Percentiles rank a stretch among this genome's conserved stretches.
Evolutionary conservation across 2,797 vertebrate species (phyloP).

Genomic region (Ciconia nigra): DNA sequence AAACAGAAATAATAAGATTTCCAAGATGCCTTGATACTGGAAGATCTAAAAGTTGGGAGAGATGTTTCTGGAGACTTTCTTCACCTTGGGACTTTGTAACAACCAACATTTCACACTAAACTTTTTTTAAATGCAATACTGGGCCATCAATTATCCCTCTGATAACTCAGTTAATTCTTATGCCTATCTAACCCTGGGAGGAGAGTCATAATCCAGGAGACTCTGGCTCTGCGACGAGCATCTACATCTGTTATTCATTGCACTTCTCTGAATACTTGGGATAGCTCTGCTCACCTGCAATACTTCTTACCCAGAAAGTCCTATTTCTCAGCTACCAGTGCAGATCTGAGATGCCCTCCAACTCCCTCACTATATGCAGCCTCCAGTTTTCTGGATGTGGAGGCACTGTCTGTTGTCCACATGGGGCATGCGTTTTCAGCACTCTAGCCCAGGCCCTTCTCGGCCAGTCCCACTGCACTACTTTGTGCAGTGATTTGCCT

Average conservation of each 20-base stretch:
- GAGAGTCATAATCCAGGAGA: background rate
- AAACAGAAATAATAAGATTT: background rate
- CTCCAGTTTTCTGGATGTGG: background rate
- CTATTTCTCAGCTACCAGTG: background rate
- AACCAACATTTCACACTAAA: background rate
- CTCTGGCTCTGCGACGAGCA: background rate
- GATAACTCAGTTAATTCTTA: background rate
- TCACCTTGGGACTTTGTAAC: background rate
- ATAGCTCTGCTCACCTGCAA: background rate
- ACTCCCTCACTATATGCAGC: background rate
- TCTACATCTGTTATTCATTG: background rate
- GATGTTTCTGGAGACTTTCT: background rate
- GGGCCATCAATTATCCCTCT: background rate
- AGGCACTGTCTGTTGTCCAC: background rate
- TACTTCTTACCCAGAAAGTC: background rate
- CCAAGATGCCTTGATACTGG: background rate
- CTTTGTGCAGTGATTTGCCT: background rate
- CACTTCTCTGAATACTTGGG: background rate
- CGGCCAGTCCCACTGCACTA: background rate
- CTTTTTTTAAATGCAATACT: background rate
- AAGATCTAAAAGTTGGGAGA: background rate
- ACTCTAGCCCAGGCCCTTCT: background rate
- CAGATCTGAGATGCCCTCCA: background rate
- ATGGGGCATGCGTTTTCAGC: accelerated
- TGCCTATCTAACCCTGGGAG: background rate